A percentile compares a stretch with the other conserved stretches of the same genome.
These are phyloP conservation scores for Mythimna loreyi DNA, from an alignment of 2,888 invertebrate genomes.

Conservation along the genomic window DNA sequence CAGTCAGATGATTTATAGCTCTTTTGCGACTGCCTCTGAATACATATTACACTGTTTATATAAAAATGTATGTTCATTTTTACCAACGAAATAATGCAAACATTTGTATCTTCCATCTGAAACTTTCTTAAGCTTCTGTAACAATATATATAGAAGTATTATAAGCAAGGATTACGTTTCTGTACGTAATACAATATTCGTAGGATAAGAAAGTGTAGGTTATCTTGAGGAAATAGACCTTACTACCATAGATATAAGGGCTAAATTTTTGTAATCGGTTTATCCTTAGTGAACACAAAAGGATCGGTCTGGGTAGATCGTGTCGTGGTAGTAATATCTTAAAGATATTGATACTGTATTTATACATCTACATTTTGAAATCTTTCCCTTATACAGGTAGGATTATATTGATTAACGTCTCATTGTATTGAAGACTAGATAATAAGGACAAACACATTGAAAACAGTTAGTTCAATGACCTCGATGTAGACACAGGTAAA, in stretches of 20 bases:
- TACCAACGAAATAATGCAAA: conserved; percentile 32
- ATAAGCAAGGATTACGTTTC: conserved; percentile 58
- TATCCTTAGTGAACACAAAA: conserved; percentile 51
- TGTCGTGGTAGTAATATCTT: conserved; percentile 51
- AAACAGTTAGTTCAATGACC: conserved; percentile 27
- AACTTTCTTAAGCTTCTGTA: conserved; percentile 50
- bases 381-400: conserved; percentile 13
- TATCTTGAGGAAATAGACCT: conserved; percentile 37
- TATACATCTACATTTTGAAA: conserved; percentile 20
- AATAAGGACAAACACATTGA: neutral
- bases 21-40: conserved; percentile 42
- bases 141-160: conserved; percentile 48
- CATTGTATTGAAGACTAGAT: neutral
- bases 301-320: conserved; percentile 48
- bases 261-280: conserved; percentile 47
- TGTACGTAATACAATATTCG: conserved; percentile 57
- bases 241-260: conserved; percentile 37
- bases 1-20: conserved; percentile 32
- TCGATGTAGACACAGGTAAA: neutral
- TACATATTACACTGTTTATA: conserved; percentile 41
- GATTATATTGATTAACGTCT: conserved; percentile 19
- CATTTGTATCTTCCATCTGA: conserved; percentile 25
- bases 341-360: conserved; percentile 47
- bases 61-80: conserved; percentile 31
- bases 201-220: conserved; percentile 52